These are phyloP conservation scores for Chrysomallon squamiferum DNA, from an alignment of 1,140 invertebrate genomes.

Conservation along the genomic window DNA sequence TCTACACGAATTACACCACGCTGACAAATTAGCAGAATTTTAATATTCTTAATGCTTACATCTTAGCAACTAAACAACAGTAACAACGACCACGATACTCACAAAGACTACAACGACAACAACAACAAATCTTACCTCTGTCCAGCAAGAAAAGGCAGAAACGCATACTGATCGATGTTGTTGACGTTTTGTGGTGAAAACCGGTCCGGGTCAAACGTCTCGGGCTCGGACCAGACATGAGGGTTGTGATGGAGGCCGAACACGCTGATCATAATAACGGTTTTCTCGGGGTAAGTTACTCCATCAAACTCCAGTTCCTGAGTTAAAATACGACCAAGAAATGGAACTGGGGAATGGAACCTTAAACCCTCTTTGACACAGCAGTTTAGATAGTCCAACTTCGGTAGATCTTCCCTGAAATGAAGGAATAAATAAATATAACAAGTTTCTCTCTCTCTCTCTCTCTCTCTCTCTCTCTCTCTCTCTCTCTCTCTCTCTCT, in stretches of 20 bases:
- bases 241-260: conserved; percentile 52
- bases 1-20: too few relatives aligned
- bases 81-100: too few relatives aligned
- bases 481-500: too few relatives aligned
- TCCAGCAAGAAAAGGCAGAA: conserved; percentile 52
- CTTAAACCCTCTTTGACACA: conserved; percentile 62
- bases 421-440: too few relatives aligned
- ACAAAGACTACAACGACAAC: too few relatives aligned
- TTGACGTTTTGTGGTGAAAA: conserved; percentile 43
- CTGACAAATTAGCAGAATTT: too few relatives aligned
- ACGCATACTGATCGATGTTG: conserved; percentile 45
- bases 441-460: too few relatives aligned
- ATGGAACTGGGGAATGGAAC: conserved; percentile 65
- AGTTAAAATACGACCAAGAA: conserved; percentile 71
- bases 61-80: too few relatives aligned
- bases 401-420: conserved; percentile 45
- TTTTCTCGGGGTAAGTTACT: conserved; percentile 31
- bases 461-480: too few relatives aligned
- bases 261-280: conserved; percentile 29
- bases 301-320: conserved; percentile 48
- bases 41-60: too few relatives aligned
- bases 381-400: conserved; percentile 58
- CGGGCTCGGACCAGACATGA: conserved; percentile 41
- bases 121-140: conserved; percentile 43
- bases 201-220: conserved; percentile 34